Evolutionary conservation across 1,140 invertebrate genomes (phyloP).

Genomic region (Agrypnia vestita): DNA sequence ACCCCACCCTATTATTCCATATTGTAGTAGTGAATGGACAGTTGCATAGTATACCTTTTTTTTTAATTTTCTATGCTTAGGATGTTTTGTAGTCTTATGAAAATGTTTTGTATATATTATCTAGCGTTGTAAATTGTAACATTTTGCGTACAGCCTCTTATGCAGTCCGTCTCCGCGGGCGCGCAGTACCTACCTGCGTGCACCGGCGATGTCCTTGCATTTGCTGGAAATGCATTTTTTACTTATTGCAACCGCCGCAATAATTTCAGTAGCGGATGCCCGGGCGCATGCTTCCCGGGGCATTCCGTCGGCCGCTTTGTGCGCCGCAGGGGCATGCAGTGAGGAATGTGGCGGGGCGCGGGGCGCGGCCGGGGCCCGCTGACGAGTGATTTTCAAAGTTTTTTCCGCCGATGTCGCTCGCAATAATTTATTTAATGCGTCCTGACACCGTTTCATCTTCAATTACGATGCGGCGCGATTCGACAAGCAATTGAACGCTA

Average conservation of each 20-base stretch:
- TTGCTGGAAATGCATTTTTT: conserved; percentile 9
- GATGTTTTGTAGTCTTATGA: too few species aligned
- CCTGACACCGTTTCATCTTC: not conserved
- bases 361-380: not conserved
- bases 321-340: conserved; percentile 21
- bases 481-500: not conserved
- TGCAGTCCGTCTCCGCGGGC: too few species aligned
- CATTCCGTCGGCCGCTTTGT: conserved; percentile 15
- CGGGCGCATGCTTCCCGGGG: not conserved
- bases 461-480: too few species aligned
- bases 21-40: too few species aligned
- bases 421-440: not conserved
- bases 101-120: too few species aligned
- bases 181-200: too few species aligned
- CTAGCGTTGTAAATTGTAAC: too few species aligned
- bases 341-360: conserved; percentile 4
- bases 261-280: not conserved
- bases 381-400: conserved; percentile 2
- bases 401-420: not conserved
- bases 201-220: conserved; percentile 1
- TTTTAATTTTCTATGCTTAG: too few species aligned
- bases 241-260: not conserved
- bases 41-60: too few species aligned
- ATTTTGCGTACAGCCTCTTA: not conserved
- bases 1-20: too few species aligned